A percentile compares a stretch with the other conserved stretches of the same genome.
Evolutionary conservation across 1,140 invertebrate species (phyloP).

Genomic region (Drosophila lowei): DNA sequence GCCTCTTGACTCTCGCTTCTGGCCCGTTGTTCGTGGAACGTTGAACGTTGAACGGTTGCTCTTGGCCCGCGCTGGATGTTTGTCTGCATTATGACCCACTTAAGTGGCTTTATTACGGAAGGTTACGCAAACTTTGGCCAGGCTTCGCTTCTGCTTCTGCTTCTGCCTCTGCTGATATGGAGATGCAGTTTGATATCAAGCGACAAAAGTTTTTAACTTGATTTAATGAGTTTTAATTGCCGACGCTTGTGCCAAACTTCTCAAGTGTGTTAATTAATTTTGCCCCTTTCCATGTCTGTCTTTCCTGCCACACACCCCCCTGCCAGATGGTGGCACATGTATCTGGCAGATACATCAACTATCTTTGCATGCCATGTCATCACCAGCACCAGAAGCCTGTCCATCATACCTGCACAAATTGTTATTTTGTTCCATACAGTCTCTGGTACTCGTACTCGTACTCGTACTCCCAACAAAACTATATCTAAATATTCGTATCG

Average conservation of each 20-base stretch:
- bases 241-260: constrained; percentile 62
- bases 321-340: constrained; percentile 15
- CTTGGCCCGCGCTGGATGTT: constrained; percentile 36
- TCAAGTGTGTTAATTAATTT: constrained; percentile 72
- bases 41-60: background rate
- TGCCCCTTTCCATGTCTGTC: constrained; percentile 24
- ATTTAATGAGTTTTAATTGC: constrained; percentile 80
- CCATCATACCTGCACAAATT: constrained; percentile 44
- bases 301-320: background rate
- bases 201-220: constrained; percentile 75
- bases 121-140: constrained; percentile 73
- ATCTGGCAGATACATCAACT: constrained; percentile 50
- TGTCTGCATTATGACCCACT: constrained; percentile 79
- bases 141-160: background rate
- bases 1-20: constrained; percentile 6
- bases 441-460: background rate
- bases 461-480: background rate
- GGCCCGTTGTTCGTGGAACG: constrained; percentile 1
- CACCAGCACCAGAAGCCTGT: constrained; percentile 39
- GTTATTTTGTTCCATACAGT: constrained; percentile 33
- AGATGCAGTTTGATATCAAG: constrained; percentile 27
- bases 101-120: constrained; percentile 81
- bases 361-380: constrained; percentile 55
- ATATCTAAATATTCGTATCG: constrained; percentile 5
- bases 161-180: constrained; percentile 19